A percentile compares a stretch with the other conserved stretches of the same genome.
Conservation (phyloP, 2,888 invertebrate genomes). For the Muschampia plurimacula region DNA sequence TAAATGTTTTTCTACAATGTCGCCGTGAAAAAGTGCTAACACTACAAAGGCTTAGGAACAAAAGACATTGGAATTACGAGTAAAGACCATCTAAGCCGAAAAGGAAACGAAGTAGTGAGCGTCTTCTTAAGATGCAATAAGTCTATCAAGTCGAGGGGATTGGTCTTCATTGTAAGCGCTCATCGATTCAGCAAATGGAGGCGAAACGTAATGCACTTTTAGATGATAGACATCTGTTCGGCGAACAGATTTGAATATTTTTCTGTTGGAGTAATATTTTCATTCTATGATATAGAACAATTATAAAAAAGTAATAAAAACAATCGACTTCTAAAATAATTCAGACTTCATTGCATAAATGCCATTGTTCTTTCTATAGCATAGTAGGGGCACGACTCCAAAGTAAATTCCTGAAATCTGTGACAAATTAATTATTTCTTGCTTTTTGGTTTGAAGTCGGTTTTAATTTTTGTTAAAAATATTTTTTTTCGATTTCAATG, state of each 20-base stretch:
- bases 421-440: too few species aligned
- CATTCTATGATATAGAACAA: neutral
- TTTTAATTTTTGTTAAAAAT: too few species aligned
- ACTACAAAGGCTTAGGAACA: constrained; percentile 12
- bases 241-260: constrained; percentile 9
- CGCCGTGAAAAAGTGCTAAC: constrained; percentile 14
- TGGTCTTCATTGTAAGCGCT: constrained; percentile 22
- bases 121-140: constrained; percentile 30
- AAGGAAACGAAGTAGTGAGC: constrained; percentile 19
- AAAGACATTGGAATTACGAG: constrained; percentile 30
- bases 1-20: neutral
- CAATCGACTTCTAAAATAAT: too few species aligned
- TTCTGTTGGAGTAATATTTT: neutral
- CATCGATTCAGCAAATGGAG: constrained; percentile 25
- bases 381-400: too few species aligned
- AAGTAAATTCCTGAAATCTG: too few species aligned
- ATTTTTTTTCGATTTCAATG: too few species aligned
- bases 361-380: too few species aligned
- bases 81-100: constrained; percentile 23
- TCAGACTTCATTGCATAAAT: too few species aligned
- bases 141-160: constrained; percentile 21
- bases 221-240: constrained; percentile 5
- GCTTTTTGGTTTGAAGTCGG: too few species aligned
- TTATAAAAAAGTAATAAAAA: too few species aligned
- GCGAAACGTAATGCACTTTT: constrained; percentile 14